Conservation (phyloP, 35 echinoderm and acorn worm species). For the Strongylocentrotus purpuratus region DNA sequence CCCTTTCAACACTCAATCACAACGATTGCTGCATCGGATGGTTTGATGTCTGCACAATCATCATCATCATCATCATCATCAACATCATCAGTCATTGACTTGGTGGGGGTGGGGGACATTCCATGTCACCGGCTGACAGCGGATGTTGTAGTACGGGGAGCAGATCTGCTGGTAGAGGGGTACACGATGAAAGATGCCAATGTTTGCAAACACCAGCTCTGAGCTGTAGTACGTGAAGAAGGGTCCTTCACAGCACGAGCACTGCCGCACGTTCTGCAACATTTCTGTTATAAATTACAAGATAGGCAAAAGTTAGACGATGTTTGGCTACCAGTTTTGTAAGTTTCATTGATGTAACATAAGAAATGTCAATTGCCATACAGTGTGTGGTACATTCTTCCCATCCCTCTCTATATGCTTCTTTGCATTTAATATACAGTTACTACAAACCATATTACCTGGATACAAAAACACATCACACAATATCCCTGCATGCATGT, state of each 20-base stretch:
- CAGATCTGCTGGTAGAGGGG: constrained; percentile 98
- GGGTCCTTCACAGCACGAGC: constrained; percentile 90
- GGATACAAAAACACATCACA: too few species aligned
- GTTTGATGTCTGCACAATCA: neutral
- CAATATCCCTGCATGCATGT: too few species aligned
- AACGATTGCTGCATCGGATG: neutral
- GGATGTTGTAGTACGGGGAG: constrained; percentile 80
- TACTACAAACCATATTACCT: too few species aligned
- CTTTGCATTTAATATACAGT: too few species aligned
- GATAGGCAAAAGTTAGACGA: neutral
- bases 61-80: neutral
- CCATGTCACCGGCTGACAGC: constrained; percentile 63
- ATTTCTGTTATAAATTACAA: constrained; percentile 65
- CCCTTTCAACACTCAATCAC: too few species aligned
- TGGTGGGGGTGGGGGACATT: neutral
- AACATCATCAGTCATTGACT: neutral
- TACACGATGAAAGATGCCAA: constrained; percentile 95
- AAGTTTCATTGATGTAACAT: too few species aligned
- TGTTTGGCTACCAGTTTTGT: too few species aligned
- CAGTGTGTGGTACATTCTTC: too few species aligned
- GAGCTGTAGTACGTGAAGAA: constrained; percentile 92
- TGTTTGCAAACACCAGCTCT: constrained; percentile 87
- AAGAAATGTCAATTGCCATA: too few species aligned
- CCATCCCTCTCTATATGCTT: too few species aligned
- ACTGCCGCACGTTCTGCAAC: constrained; percentile 59